Conservation (phyloP, 2,113 vertebrate genomes). For the Periophthalmodon schlosseri region DNA sequence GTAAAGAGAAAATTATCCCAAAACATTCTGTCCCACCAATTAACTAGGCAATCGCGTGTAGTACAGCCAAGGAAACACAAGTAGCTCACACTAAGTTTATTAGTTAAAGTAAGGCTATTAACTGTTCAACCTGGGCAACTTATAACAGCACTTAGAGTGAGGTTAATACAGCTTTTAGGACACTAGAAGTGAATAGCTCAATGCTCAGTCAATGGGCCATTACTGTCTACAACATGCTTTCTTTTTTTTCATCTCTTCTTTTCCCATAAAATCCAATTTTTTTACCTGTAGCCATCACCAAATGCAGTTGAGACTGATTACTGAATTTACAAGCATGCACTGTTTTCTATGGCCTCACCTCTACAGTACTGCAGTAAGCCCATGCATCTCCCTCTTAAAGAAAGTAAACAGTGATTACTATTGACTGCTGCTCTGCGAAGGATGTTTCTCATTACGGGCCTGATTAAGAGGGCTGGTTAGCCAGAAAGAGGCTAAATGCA, state of each 20-base stretch:
- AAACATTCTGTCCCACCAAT: neutral
- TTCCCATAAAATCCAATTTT: slow-evolving; percentile 7
- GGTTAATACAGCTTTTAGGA: slow-evolving; percentile 15
- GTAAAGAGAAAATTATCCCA: neutral
- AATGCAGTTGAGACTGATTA: slow-evolving; percentile 8
- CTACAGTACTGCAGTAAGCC: slow-evolving; percentile 72
- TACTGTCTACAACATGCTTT: neutral
- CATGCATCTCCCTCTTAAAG: slow-evolving; percentile 97
- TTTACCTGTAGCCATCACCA: slow-evolving; percentile 26
- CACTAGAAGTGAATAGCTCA: neutral
- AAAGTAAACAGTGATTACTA: slow-evolving; percentile 99
- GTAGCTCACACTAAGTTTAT: slow-evolving; percentile 28
- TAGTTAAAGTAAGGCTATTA: slow-evolving; percentile 48
- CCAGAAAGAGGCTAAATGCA: slow-evolving; percentile 67
- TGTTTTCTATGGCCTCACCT: slow-evolving; percentile 29
- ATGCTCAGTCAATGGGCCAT: neutral
- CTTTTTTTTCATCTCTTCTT: neutral
- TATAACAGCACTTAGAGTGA: slow-evolving; percentile 18
- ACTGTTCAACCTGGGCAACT: slow-evolving; percentile 30
- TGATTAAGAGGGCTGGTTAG: slow-evolving; percentile 89
- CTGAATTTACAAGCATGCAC: neutral
- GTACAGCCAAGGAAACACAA: neutral
- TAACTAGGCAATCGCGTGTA: neutral
- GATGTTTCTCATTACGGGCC: slow-evolving; percentile 98
- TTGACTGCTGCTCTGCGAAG: slow-evolving; percentile 97